Conservation (phyloP, 2,797 vertebrate genomes). For the Enteromius viviparus region DNA sequence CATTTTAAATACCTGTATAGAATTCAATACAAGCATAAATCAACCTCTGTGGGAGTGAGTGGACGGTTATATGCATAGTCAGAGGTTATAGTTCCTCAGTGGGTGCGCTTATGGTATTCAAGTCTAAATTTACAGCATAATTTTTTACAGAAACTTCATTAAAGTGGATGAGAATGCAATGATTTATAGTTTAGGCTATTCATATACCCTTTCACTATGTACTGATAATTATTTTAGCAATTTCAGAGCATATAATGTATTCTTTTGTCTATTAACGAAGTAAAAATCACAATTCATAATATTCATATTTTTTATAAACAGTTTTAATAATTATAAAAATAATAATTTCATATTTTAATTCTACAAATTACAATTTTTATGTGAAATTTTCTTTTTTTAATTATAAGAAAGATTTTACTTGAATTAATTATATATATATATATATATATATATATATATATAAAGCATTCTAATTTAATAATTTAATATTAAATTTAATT, state of each 20-base stretch:
- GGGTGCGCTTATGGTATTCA: constrained; percentile 14
- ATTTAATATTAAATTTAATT: no score
- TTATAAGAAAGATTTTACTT: no score
- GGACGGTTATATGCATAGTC: constrained; percentile 17
- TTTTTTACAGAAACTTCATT: constrained; percentile 14
- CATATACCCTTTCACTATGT: neutral
- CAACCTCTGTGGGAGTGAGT: constrained; percentile 27
- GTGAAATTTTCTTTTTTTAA: no score
- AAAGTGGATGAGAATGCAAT: neutral
- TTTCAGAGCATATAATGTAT: no score
- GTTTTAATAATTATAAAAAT: no score
- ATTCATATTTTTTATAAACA: no score
- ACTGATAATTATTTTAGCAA: neutral
- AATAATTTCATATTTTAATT: no score
- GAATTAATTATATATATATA: no score
- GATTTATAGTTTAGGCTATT: neutral
- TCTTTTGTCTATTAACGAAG: neutral
- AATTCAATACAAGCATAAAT: constrained; percentile 41
- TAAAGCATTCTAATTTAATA: no score
- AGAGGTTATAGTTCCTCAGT: constrained; percentile 18
- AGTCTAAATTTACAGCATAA: constrained; percentile 23
- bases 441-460: no score
- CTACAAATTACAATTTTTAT: no score
- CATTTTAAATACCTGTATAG: constrained; percentile 40
- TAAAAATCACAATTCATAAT: neutral